Conservation (phyloP, 1,140 invertebrate genomes). For the Chelonus insularis region DNA sequence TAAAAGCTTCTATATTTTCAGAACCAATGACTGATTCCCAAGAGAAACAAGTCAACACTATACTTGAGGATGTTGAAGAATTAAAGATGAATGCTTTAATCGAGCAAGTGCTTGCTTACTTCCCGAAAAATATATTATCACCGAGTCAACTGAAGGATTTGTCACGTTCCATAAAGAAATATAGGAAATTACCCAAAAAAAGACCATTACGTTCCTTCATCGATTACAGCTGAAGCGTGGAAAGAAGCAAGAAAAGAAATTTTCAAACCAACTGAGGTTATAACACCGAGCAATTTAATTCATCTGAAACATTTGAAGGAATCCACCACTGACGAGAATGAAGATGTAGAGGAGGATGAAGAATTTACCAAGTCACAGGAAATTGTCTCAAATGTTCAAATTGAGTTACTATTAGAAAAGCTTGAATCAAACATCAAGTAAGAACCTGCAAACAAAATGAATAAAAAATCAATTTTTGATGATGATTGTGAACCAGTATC, state of each 20-base stretch:
- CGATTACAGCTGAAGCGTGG: slow-evolving; percentile 7
- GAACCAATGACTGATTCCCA: not conserved
- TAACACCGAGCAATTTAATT: not conserved
- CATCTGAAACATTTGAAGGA: not conserved
- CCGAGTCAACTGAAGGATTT: slow-evolving; percentile 21
- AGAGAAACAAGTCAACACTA: not conserved
- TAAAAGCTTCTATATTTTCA: too few relatives aligned
- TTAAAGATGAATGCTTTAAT: slow-evolving; percentile 18
- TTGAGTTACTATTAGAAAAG: too few relatives aligned
- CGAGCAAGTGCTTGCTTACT: slow-evolving; percentile 24
- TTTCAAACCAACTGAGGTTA: too few relatives aligned
- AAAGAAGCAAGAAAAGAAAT: slow-evolving; percentile 14
- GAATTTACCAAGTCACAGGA: not conserved
- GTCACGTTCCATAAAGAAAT: slow-evolving; percentile 16
- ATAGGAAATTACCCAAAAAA: slow-evolving; percentile 17
- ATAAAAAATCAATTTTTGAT: too few relatives aligned
- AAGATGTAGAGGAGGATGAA: not conserved
- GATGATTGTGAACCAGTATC: too few relatives aligned
- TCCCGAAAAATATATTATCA: slow-evolving; percentile 26
- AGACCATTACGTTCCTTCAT: slow-evolving; percentile 18
- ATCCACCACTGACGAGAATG: not conserved
- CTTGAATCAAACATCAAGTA: too few relatives aligned
- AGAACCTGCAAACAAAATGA: too few relatives aligned
- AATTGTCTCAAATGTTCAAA: too few relatives aligned
- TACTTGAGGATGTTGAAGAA: slow-evolving; percentile 1